Conservation (phyloP, 2,797 vertebrate species). For the Halcyon badia region DNA sequence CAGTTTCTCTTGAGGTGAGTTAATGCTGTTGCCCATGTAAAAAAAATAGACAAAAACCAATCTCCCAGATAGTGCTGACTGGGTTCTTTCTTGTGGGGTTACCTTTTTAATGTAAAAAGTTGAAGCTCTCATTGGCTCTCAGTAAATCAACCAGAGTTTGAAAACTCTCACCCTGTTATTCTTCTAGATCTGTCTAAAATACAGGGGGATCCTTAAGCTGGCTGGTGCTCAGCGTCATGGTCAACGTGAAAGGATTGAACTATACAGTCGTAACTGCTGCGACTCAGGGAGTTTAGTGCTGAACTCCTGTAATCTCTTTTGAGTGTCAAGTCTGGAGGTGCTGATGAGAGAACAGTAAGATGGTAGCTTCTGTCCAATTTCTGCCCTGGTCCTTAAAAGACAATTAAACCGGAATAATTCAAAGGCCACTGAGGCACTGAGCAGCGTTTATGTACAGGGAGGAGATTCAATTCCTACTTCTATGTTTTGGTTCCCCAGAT, state of each 20-base stretch:
- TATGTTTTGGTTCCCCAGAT: neutral
- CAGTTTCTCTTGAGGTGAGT: neutral
- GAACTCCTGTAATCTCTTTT: neutral
- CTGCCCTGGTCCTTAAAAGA: neutral
- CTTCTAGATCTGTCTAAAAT: neutral
- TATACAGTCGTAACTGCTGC: neutral
- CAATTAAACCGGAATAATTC: neutral
- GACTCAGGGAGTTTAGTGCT: neutral
- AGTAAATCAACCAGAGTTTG: neutral
- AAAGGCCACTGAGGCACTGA: neutral
- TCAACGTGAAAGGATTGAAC: neutral
- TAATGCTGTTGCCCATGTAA: neutral
- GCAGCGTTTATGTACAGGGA: neutral
- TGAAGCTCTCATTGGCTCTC: neutral
- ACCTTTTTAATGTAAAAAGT: neutral
- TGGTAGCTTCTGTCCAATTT: neutral
- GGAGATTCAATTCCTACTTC: neutral
- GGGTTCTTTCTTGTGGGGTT: neutral
- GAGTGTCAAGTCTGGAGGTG: neutral
- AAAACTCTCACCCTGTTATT: neutral
- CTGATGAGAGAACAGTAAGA: neutral
- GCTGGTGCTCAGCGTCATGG: neutral
- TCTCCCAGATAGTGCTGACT: neutral
- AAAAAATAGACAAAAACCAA: neutral
- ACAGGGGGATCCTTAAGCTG: neutral